Evolutionary conservation across 1,140 invertebrate genomes (phyloP).

Genomic region (Zaprionus taronus): DNA sequence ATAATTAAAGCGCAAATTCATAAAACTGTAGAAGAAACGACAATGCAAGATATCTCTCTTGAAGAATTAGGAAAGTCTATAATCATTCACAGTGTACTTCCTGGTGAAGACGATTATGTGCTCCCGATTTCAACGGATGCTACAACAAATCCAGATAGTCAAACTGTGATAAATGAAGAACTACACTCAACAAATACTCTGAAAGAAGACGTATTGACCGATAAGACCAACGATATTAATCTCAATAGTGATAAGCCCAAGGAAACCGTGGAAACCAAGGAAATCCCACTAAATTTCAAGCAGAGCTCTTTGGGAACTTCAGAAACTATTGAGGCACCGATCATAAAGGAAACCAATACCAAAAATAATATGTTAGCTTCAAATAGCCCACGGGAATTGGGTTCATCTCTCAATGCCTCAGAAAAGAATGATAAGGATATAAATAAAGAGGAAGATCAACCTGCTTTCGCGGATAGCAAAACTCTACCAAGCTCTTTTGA

Average conservation of each 20-base stretch:
- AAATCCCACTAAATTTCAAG: neutral
- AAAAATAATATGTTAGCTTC: neutral
- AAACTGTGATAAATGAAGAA: neutral
- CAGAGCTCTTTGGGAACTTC: neutral
- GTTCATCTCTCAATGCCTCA: neutral
- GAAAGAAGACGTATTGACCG: neutral
- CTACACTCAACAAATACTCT: neutral
- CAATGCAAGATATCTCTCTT: neutral
- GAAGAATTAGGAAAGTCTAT: constrained; percentile 29
- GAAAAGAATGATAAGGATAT: neutral
- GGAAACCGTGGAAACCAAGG: neutral
- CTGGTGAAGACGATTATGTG: constrained; percentile 37
- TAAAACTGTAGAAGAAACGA: neutral
- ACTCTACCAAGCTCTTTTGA: neutral
- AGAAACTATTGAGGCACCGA: neutral
- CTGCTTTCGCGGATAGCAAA: neutral
- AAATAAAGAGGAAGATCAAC: neutral
- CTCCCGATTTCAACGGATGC: neutral
- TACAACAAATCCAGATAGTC: neutral
- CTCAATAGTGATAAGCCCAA: neutral
- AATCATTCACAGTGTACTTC: constrained; percentile 36
- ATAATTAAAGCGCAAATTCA: neutral
- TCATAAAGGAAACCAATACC: neutral
- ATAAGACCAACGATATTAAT: neutral
- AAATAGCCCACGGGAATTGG: neutral